Conservation (phyloP, 2,888 invertebrate genomes). For the Eumacrocentrus americanus region DNA sequence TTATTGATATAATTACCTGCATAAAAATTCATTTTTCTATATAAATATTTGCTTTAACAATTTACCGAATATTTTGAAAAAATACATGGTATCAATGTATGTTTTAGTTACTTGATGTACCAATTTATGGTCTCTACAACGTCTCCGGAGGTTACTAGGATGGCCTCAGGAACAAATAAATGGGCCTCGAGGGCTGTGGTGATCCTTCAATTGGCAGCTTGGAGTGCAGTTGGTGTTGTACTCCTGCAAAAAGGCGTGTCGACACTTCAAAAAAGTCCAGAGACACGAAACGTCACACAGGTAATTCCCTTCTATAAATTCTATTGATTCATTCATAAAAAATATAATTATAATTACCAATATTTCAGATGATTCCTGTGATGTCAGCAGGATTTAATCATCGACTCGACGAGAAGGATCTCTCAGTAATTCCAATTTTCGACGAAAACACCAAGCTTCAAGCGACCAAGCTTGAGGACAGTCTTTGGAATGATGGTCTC, state of each 20-base stretch:
- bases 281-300: constrained; percentile 29
- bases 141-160: constrained; percentile 20
- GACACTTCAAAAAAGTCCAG: constrained; percentile 38
- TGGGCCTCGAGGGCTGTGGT: constrained; percentile 51
- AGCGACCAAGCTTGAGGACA: background rate
- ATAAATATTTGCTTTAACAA: background rate
- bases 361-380: background rate
- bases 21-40: background rate
- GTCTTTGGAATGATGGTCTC: background rate
- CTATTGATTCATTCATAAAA: no score
- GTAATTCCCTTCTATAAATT: constrained; percentile 12
- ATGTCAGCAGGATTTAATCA: background rate
- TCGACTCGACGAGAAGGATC: background rate
- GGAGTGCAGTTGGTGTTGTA: constrained; percentile 50
- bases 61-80: background rate
- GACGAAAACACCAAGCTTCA: constrained; percentile 2
- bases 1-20: background rate
- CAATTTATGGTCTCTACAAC: constrained; percentile 20
- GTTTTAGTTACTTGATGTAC: background rate
- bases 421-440: constrained; percentile 22
- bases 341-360: no score
- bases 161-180: constrained; percentile 44
- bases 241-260: constrained; percentile 49
- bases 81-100: background rate
- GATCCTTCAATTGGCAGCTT: constrained; percentile 48